A percentile compares a stretch with the other conserved stretches of the same genome.
Evolutionary conservation across 1,140 invertebrate species (phyloP).

Genomic region (Asbolus verrucosus): DNA sequence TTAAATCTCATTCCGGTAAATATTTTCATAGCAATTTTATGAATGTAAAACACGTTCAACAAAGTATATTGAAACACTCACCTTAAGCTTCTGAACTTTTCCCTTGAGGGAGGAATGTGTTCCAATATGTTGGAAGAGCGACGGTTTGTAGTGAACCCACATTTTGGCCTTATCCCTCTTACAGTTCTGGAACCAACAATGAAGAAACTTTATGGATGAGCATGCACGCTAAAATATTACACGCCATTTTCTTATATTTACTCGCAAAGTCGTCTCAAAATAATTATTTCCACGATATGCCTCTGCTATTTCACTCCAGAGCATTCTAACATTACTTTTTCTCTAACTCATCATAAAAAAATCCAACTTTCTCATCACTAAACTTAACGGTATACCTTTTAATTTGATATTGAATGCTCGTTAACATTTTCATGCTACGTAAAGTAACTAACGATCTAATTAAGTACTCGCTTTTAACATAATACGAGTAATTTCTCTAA

Average conservation of each 20-base stretch:
- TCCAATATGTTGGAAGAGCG: conserved; percentile 96
- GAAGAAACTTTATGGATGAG: conserved; percentile 14
- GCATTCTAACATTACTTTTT: conserved; percentile 1
- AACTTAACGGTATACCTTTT: background rate
- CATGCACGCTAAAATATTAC: conserved; percentile 25
- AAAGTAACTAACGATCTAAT: too few relatives aligned
- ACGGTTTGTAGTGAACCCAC: conserved; percentile 91
- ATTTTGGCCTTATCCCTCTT: conserved; percentile 82
- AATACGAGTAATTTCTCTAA: too few relatives aligned
- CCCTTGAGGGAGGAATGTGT: conserved; percentile 95
- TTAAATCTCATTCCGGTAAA: background rate
- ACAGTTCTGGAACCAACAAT: conserved; percentile 74
- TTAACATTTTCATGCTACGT: background rate
- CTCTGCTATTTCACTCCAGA: conserved; percentile 1
- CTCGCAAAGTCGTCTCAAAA: conserved; percentile 5
- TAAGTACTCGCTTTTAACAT: too few relatives aligned
- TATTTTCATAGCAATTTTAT: conserved; percentile 14
- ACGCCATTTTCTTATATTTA: conserved; percentile 25
- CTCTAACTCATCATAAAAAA: too few relatives aligned
- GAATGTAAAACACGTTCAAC: conserved; percentile 12
- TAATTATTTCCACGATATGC: conserved; percentile 18
- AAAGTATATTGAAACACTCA: conserved; percentile 62
- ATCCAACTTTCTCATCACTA: background rate
- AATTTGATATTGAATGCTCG: background rate
- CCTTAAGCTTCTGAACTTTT: conserved; percentile 97